Base-by-base conservation (phyloP, 2,888 invertebrate species). In the Volucella inanis region DNA sequence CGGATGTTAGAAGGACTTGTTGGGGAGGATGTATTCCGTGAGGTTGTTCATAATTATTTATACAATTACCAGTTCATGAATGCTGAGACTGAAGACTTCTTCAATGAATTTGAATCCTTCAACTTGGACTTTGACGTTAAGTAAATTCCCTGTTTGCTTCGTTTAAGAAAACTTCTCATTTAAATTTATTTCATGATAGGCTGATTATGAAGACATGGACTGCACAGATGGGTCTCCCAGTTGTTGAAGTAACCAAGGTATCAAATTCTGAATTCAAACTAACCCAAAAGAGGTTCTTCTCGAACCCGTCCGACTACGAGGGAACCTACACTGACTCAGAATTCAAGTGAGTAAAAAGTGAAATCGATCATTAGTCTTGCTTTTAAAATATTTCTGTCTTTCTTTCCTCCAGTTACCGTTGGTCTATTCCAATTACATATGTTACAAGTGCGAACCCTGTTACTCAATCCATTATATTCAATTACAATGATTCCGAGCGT, bases 191-290 rank as follows among this genome's bases (percentile, higher is more conserved):
- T 10, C 8, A 14, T 88, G 77, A 79, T 80, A 94, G 94, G 6
- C 90, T 93, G 50, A 94, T 97, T 79, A 96, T 98, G 96, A 95
- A 96, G 89, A 97, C 97, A 0, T 98, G 97, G 96, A 98, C 97
- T 0, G 93, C 94, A 52, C 98, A 98, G 92, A 97, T 95, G 95
- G 98, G 98, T 0, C 96, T 95, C 89, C 98, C 98, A 0, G 93
- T 98, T 0, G 92, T 98, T 3, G 94, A 92, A 1, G 95, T 96
- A 1, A 90, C 89, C 0, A 92, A 92, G 62, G 92, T 90, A 11
- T 89, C 87, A 87, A 93, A 90, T 8, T 92, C 93, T 49, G 93
- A 92, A 0, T 95, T 93, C 85, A 92, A 92, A 4, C 91, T 97
- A 3, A 95, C 94, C 0, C 98, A 98, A 90, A 93, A 94, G 68